Base-by-base conservation (phyloP, 2,113 vertebrate species). In the Myxocyprinus asiaticus region DNA sequence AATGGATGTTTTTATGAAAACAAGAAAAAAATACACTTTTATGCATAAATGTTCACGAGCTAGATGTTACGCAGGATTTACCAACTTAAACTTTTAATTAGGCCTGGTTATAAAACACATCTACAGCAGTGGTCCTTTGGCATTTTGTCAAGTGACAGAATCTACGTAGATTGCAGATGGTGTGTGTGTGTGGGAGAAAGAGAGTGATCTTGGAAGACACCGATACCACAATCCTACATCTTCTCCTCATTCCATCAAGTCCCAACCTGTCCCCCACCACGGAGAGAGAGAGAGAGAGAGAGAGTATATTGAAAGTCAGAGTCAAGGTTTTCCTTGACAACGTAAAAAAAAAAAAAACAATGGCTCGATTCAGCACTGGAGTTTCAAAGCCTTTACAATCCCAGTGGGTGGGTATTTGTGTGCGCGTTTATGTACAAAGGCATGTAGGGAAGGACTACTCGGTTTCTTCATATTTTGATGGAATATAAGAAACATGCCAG, bases 321-420 rank as follows among this genome's bases (percentile, higher is more conserved):
- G 61, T 50, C 42, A 5, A 44, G 68, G 68, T 44, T 71, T 71
- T 71, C 53, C 45, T 58, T 74, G n/a, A 71, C 8, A 55, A 53
- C 7, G 10, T 51, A 33, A 56, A 79, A 66, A 77, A 33, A 77
- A 33, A 33, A 53, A 84, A 84, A 89, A 91, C 90, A 92, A 91
- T 90, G 85, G 76, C 84, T 87, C 84, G 78, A 88, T 91, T 92
- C 88, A 91, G 86, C 81, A 85, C 87, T 88, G 85, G 75, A 82
- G 86, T 89, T 91, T 89, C 88, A 90, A 89, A 90, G 87, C 82
- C 62, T 76, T 84, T 67, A 66, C 55, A 82, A 87, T 87, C 85
- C 83, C 77, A 83, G 81, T 85, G 82, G 78, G 81, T 56, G 76
- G 68, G 84, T n/a, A n/a, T n/a, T n/a, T n/a, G n/a, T n/a, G n/a